Evolutionary conservation across 1,140 invertebrate genomes (phyloP).

Genomic region (Ips nitidus): DNA sequence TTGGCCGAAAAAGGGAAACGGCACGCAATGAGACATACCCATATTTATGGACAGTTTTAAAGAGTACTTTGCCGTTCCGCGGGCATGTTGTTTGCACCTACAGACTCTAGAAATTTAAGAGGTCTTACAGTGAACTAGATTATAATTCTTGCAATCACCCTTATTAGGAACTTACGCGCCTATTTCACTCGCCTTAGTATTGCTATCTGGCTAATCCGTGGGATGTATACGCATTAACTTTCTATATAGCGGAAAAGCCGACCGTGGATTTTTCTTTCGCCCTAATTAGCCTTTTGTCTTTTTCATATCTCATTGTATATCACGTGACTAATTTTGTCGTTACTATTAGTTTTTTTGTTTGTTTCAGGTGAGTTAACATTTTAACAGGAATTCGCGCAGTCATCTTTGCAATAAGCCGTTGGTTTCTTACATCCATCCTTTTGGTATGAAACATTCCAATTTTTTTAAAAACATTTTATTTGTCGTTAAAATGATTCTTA

Average conservation of each 20-base stretch:
- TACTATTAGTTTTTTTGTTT: no score
- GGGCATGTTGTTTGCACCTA: conserved; percentile 32
- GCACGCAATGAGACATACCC: conserved; percentile 16
- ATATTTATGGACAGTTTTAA: conserved; percentile 25
- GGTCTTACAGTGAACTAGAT: conserved; percentile 32
- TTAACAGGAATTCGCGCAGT: no score
- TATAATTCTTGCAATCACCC: conserved; percentile 35
- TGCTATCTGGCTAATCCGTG: conserved; percentile 31
- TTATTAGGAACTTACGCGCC: conserved; percentile 31
- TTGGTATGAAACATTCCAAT: no score
- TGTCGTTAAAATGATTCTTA: conserved; percentile 50
- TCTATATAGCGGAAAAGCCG: background rate
- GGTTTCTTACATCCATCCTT: no score
- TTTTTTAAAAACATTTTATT: no score
- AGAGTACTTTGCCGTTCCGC: conserved; percentile 17
- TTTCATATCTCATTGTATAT: no score
- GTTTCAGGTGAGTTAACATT: no score
- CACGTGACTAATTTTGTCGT: no score
- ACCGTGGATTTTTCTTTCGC: no score
- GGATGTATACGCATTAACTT: conserved; percentile 24
- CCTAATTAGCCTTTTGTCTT: no score
- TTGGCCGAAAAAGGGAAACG: conserved; percentile 21
- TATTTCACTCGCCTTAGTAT: conserved; percentile 24
- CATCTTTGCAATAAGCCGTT: no score
- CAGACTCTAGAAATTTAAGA: conserved; percentile 25